Conservation (phyloP, 2,888 invertebrate species). For the Baronia brevicornis region DNA sequence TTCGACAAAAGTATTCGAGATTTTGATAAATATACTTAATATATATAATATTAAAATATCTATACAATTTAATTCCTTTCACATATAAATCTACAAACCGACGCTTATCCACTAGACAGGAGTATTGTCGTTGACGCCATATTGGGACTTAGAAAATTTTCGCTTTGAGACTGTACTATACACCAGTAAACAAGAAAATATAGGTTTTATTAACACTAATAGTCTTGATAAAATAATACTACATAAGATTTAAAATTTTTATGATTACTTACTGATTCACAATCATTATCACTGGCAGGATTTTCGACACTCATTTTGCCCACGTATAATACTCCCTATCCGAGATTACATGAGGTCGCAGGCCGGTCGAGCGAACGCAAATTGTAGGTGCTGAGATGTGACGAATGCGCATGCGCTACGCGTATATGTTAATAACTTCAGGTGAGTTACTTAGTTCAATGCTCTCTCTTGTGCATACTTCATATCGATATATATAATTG, state of each 20-base stretch:
- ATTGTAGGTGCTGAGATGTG: slow-evolving; percentile 77
- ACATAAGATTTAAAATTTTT: slow-evolving; percentile 26
- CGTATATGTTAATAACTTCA: slow-evolving; percentile 42
- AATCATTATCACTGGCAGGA: slow-evolving; percentile 74
- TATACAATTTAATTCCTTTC: slow-evolving; percentile 12
- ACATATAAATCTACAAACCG: slow-evolving; percentile 27
- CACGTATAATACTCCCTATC: slow-evolving; percentile 62
- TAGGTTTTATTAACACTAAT: slow-evolving; percentile 17
- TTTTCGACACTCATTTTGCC: slow-evolving; percentile 81
- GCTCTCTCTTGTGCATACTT: slow-evolving; percentile 26
- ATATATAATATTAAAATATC: too few species aligned
- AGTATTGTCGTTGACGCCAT: slow-evolving; percentile 89
- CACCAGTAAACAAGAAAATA: slow-evolving; percentile 66
- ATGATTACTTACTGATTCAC: slow-evolving; percentile 76
- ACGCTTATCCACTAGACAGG: slow-evolving; percentile 55
- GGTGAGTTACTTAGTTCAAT: slow-evolving; percentile 36
- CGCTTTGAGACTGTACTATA: slow-evolving; percentile 57
- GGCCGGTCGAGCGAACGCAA: slow-evolving; percentile 45
- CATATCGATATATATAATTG: slow-evolving; percentile 7
- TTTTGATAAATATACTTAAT: too few species aligned
- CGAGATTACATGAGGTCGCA: slow-evolving; percentile 58
- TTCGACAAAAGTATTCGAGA: too few species aligned
- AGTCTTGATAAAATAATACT: slow-evolving; percentile 23
- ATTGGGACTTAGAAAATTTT: slow-evolving; percentile 86
- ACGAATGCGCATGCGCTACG: slow-evolving; percentile 77